Conservation (phyloP, 2,888 invertebrate species). For the Mythimna albipuncta region DNA sequence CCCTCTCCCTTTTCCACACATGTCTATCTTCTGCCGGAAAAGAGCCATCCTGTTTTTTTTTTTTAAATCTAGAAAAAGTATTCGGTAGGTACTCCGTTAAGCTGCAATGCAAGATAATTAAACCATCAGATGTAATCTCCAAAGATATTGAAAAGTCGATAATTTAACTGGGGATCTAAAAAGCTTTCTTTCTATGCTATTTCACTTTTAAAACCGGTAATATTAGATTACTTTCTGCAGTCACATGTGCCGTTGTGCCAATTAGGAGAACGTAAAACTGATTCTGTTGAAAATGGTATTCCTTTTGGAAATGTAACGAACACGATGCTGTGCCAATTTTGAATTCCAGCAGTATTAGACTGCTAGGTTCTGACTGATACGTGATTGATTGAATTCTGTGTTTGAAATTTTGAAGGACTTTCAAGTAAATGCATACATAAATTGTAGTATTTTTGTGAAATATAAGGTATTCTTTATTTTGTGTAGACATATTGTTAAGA, state of each 20-base stretch:
- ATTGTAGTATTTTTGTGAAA: no score
- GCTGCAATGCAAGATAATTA: background rate
- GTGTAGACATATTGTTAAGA: no score
- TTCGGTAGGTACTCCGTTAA: background rate
- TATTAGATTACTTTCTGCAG: conserved; percentile 26
- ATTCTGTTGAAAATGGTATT: conserved; percentile 17
- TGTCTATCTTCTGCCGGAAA: background rate
- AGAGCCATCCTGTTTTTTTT: no score
- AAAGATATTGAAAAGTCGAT: background rate
- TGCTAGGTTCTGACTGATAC: background rate
- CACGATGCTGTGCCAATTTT: conserved; percentile 2
- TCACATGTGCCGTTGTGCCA: conserved; percentile 23
- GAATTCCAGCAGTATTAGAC: background rate
- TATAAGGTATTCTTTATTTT: no score
- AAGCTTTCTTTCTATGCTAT: background rate
- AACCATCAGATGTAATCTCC: background rate
- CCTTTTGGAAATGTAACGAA: conserved; percentile 29
- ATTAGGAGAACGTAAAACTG: conserved; percentile 23
- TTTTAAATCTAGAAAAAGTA: background rate
- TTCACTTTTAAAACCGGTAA: conserved; percentile 16
- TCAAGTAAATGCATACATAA: no score
- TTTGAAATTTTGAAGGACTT: no score
- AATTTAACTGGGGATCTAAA: background rate
- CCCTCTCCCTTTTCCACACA: no score
- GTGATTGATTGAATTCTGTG: no score